phyloP scores from a whole-genome alignment of 2,888 invertebrate species.

The Cerceris ruficornis region DNA sequence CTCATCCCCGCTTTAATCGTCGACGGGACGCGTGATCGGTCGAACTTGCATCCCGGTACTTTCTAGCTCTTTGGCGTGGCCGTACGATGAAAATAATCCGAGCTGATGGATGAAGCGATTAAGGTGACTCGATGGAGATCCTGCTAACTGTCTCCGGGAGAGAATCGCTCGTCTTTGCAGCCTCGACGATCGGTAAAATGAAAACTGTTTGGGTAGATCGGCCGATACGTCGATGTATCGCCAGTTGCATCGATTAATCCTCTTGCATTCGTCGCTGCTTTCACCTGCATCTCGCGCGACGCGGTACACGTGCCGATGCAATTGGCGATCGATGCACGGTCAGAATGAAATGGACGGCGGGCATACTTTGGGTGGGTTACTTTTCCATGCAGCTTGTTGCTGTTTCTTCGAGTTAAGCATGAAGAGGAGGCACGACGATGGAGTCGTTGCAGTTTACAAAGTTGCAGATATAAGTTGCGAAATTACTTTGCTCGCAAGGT shows the following conservation, averaged over 20 bases:
- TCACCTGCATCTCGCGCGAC: conserved; percentile 50
- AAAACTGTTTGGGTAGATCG: conserved; percentile 26
- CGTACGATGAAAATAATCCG: conserved; percentile 23
- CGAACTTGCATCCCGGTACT: background rate
- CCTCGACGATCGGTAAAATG: conserved; percentile 3
- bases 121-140: background rate
- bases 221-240: conserved; percentile 17
- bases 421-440: background rate
- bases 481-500: too few relatives aligned
- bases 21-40: conserved; percentile 16
- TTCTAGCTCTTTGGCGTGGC: conserved; percentile 20
- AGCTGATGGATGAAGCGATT: conserved; percentile 37
- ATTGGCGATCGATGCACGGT: conserved; percentile 41
- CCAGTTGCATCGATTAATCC: conserved; percentile 44
- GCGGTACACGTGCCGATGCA: conserved; percentile 51
- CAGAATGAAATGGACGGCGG: conserved; percentile 36
- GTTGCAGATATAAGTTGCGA: too few relatives aligned
- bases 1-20: conserved; percentile 7
- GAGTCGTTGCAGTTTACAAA: too few relatives aligned
- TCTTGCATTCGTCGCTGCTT: conserved; percentile 37
- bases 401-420: background rate
- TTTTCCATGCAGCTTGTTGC: too few relatives aligned
- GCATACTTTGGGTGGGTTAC: too few relatives aligned
- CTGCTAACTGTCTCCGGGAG: conserved; percentile 23
- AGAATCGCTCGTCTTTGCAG: background rate